phyloP scores from a whole-genome alignment of 2,113 vertebrate species.

The Hippocampus abdominalis region DNA sequence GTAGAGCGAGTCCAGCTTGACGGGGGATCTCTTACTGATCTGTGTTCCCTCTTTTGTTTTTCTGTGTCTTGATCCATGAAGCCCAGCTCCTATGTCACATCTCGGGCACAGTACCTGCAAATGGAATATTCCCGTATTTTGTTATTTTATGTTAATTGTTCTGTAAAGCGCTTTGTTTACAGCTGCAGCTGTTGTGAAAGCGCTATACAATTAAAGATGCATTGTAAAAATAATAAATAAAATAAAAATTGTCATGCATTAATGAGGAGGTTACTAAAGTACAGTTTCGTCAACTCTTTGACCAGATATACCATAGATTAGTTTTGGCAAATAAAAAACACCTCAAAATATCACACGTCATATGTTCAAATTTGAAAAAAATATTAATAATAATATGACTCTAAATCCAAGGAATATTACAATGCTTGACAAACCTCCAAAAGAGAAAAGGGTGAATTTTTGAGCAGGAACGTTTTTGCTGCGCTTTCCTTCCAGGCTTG shows the following conservation, averaged over 20 bases:
- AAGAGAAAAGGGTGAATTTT: conserved; percentile 84
- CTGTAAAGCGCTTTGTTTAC: no score
- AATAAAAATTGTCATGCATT: not conserved
- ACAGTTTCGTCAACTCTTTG: not conserved
- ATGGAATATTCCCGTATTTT: not conserved
- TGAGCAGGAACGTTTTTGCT: conserved; percentile 84
- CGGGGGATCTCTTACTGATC: conserved; percentile 72
- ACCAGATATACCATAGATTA: not conserved
- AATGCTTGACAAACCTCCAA: conserved; percentile 77
- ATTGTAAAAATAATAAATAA: not conserved
- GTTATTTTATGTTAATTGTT: no score
- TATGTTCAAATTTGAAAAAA: not conserved
- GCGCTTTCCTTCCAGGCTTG: conserved; percentile 92
- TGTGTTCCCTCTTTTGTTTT: conserved; percentile 81
- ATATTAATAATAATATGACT: not conserved
- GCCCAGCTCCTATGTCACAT: conserved; percentile 77
- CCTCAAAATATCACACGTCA: not conserved
- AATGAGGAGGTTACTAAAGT: not conserved
- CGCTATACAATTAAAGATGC: not conserved
- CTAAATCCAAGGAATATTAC: not conserved
- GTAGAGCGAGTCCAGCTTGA: conserved; percentile 80
- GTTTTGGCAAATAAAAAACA: not conserved
- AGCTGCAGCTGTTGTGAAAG: no score
- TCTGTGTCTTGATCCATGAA: conserved; percentile 82
- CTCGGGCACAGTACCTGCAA: conserved; percentile 87